Base-by-base conservation (phyloP, 2,888 invertebrate genomes). In the Dolichomitus sp. region DNA sequence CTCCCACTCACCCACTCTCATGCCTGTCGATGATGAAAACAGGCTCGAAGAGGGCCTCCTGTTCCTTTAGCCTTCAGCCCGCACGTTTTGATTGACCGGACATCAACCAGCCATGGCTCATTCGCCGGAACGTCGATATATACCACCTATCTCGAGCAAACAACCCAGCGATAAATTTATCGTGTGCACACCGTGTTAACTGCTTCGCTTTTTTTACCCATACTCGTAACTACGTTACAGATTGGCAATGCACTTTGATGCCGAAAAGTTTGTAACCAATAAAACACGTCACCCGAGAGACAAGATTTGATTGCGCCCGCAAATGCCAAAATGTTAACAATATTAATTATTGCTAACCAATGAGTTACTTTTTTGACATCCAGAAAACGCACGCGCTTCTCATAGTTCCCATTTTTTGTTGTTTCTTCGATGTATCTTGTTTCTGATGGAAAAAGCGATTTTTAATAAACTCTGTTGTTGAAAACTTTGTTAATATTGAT, bases 41-140 rank as follows among this genome's bases (percentile, higher is more conserved):
- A 77, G 72, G 57, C 52, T 76, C 73, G 68, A 74, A 63, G 61
- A 45, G 30, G n/a, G 14, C 9, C 33, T 54, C 45, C 17, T 42
- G 30, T 30, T 45, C n/a, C 30, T 42, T 50, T 30, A 19, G 65
- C 66, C 30, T 57, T 19, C 37, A 57, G 17, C 66, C 19, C n/a
- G 65, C 48, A 75, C 42, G 40, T 66, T 81, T 48, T 75, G 80
- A 81, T 76, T 66, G 72, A 76, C 52, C 54, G 61, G 45, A 73
- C 61, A 37, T 61, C 59, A 81, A 48, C 52, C 37, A 19, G 33
- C 72, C 14, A 59, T 59, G 33, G 68, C 40, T 63, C 77, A 73
- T 23, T 61, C 40, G 40, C 17, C 6, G 17, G 19, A 37, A 17
- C 23, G 5, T 37, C 30, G 37, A 68, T 68, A 12, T 33, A 50